phyloP scores from a whole-genome alignment of 30 jellyfish, hydroid and myxozoan genomes.

The Cassiopea andromeda region DNA sequence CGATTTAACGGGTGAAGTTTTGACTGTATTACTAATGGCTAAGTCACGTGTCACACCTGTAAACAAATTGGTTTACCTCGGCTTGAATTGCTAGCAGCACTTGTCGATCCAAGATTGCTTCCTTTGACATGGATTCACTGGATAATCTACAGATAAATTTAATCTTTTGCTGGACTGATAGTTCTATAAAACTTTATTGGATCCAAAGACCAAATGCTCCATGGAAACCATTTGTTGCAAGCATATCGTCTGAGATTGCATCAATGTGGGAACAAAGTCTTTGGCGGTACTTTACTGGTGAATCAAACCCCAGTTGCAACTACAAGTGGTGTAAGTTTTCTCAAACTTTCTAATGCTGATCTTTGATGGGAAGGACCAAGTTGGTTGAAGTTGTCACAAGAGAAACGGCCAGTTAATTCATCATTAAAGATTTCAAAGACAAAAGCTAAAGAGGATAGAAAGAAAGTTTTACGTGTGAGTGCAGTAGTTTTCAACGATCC shows the following conservation, averaged over 20 bases:
- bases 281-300: slow-evolving; percentile 36
- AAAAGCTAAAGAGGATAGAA: not conserved
- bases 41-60: slow-evolving; percentile 43
- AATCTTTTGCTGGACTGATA: slow-evolving; percentile 44
- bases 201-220: slow-evolving; percentile 9
- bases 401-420: not conserved
- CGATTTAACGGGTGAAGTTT: not conserved
- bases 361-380: slow-evolving; percentile 63
- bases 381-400: slow-evolving; percentile 8
- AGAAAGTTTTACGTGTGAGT: not conserved
- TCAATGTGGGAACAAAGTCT: not conserved
- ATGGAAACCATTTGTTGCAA: slow-evolving; percentile 49
- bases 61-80: slow-evolving; percentile 17
- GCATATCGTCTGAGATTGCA: slow-evolving; percentile 18
- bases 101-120: not conserved
- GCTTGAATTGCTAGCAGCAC: slow-evolving; percentile 23
- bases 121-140: not conserved
- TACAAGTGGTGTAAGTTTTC: slow-evolving; percentile 30
- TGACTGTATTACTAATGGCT: not conserved
- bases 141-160: not conserved
- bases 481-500: not conserved
- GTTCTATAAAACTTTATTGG: slow-evolving; percentile 48
- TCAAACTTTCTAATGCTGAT: not conserved
- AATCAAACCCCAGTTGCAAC: slow-evolving; percentile 50
- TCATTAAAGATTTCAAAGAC: not conserved